Percentiles rank a stretch among this genome's conserved stretches.
Evolutionary conservation across 2,113 vertebrate species (phyloP).

Genomic region (Numida meleagris): DNA sequence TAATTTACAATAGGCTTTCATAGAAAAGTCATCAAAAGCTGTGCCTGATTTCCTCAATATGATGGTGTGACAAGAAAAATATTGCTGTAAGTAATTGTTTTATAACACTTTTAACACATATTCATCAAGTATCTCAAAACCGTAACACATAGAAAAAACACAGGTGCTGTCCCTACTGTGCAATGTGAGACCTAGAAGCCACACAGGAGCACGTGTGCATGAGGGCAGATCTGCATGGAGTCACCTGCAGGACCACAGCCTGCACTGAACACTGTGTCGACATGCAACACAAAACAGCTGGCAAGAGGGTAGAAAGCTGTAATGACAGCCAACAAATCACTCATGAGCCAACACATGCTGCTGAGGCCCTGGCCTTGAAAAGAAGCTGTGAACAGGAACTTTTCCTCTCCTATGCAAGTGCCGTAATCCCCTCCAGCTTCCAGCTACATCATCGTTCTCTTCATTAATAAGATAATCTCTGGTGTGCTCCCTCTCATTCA

Average conservation of each 20-base stretch:
- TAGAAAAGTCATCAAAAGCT: background rate
- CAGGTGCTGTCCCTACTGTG: background rate
- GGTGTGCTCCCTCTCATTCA: background rate
- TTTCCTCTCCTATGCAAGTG: background rate
- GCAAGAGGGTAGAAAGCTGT: background rate
- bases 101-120: background rate
- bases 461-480: background rate
- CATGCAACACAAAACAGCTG: background rate
- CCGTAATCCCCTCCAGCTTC: background rate
- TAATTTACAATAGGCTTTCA: background rate
- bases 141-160: background rate
- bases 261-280: background rate
- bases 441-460: background rate
- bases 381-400: background rate
- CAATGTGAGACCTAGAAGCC: background rate
- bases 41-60: rapidly evolving
- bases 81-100: background rate
- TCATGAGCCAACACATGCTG: background rate
- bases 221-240: background rate
- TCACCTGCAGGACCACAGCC: background rate
- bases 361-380: background rate
- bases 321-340: background rate
- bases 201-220: rapidly evolving
- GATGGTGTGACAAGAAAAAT: background rate
- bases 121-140: background rate